phyloP scores from a whole-genome alignment of 2,797 vertebrate genomes.

The Thaleichthys pacificus region DNA sequence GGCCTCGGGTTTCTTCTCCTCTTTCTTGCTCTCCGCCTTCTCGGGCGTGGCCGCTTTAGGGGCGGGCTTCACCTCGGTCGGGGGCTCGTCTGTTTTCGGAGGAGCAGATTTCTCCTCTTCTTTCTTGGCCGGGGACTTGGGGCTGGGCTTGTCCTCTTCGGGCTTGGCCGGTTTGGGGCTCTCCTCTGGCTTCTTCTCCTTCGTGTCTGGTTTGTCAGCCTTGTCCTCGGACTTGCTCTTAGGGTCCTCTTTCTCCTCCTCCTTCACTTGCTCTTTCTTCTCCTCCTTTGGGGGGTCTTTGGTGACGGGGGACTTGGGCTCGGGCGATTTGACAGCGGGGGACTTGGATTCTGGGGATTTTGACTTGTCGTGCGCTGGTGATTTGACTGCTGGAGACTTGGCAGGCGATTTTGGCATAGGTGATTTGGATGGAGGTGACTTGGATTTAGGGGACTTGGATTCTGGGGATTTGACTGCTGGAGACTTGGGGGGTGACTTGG shows the following conservation, averaged over 20 bases:
- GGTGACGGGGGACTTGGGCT: conserved; percentile 64
- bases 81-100: conserved; percentile 36
- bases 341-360: conserved; percentile 30
- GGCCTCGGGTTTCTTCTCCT: conserved; percentile 36
- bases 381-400: conserved; percentile 27
- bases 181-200: conserved; percentile 65
- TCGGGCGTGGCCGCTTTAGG: conserved; percentile 54
- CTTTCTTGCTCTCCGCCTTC: conserved; percentile 56
- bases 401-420: not conserved
- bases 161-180: conserved; percentile 61
- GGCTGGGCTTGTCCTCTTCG: conserved; percentile 58
- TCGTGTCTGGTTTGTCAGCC: conserved; percentile 48
- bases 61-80: conserved; percentile 36
- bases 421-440: conserved; percentile 36
- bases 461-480: conserved; percentile 49
- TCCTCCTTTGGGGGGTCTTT: conserved; percentile 64
- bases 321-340: conserved; percentile 61
- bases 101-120: conserved; percentile 57
- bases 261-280: conserved; percentile 36
- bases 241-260: conserved; percentile 41
- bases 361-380: conserved; percentile 5
- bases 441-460: conserved; percentile 41
- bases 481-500: conserved; percentile 59
- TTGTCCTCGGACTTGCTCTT: conserved; percentile 57
- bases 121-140: conserved; percentile 56